These are phyloP conservation scores for Acanthococcus lagerstroemiae DNA, from an alignment of 2,888 invertebrate species.

Conservation along the genomic window DNA sequence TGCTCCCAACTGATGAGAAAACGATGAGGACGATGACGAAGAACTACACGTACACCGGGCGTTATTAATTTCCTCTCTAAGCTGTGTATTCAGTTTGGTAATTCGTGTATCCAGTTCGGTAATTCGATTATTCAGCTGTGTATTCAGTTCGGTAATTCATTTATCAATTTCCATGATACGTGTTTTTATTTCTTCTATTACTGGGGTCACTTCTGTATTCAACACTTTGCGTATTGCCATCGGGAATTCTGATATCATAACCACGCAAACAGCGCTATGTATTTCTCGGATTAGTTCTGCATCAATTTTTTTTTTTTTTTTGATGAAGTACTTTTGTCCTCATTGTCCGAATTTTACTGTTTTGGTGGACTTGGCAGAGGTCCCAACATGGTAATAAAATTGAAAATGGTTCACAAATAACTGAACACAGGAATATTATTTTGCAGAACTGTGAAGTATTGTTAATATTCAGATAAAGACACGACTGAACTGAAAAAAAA, in stretches of 20 bases:
- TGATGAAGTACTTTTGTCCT: neutral
- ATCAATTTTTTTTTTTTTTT: slow-evolving; percentile 2
- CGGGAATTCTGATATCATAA: neutral
- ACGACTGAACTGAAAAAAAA: slow-evolving; percentile 1
- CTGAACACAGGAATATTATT: slow-evolving; percentile 1
- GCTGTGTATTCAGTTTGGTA: neutral
- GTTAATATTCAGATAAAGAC: neutral
- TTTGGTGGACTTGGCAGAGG: neutral
- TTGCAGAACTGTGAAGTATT: neutral
- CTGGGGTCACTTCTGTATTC: neutral
- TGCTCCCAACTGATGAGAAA: neutral
- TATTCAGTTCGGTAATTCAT: neutral
- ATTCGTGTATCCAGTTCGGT: neutral
- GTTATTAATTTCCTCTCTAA: neutral
- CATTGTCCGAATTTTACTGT: neutral
- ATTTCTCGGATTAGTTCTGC: neutral
- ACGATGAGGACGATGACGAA: neutral
- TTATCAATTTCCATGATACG: neutral
- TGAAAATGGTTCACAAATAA: neutral
- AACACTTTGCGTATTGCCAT: neutral
- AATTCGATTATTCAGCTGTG: neutral
- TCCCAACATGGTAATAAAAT: neutral
- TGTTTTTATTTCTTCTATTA: slow-evolving; percentile 3
- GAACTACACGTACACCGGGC: neutral
- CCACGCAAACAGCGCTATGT: neutral